Conservation (phyloP, 2,113 vertebrate species). For the Alouatta palliata region DNA sequence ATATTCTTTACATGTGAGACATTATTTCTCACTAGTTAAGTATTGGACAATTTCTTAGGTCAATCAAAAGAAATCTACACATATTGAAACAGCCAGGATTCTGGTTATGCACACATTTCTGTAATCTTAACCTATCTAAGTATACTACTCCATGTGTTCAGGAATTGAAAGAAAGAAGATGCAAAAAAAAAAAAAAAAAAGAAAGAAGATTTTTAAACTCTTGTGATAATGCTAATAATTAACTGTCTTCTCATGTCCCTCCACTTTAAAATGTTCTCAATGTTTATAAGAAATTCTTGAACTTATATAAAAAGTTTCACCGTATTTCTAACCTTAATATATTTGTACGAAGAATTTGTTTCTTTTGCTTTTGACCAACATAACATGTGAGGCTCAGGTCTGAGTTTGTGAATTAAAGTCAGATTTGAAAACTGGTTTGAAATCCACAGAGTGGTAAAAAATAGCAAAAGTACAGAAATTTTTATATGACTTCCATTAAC, state of each 20-base stretch:
- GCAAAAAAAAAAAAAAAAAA: background rate
- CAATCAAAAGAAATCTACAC: background rate
- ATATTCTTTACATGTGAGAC: background rate
- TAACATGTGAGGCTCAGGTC: background rate
- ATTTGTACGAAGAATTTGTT: background rate
- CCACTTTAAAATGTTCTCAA: background rate
- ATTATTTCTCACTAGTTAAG: background rate
- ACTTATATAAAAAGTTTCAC: background rate
- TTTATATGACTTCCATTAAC: background rate
- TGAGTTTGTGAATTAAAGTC: background rate
- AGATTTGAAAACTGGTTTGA: background rate
- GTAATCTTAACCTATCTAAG: background rate
- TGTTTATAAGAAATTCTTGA: background rate
- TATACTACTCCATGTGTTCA: background rate
- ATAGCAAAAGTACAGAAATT: background rate
- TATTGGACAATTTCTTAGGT: slow-evolving; percentile 27
- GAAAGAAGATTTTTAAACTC: too few species aligned
- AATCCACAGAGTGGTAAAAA: background rate
- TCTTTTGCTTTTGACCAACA: background rate
- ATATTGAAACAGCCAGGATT: background rate
- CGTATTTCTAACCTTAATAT: background rate
- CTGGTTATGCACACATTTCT: background rate
- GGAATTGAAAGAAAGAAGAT: background rate
- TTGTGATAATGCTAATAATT: background rate
- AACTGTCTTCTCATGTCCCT: background rate